Evolutionary conservation across 2,113 vertebrate genomes (phyloP), one percentile per base, ranked within the genome.

Genomic region (Circaetus cinerascens): DNA sequence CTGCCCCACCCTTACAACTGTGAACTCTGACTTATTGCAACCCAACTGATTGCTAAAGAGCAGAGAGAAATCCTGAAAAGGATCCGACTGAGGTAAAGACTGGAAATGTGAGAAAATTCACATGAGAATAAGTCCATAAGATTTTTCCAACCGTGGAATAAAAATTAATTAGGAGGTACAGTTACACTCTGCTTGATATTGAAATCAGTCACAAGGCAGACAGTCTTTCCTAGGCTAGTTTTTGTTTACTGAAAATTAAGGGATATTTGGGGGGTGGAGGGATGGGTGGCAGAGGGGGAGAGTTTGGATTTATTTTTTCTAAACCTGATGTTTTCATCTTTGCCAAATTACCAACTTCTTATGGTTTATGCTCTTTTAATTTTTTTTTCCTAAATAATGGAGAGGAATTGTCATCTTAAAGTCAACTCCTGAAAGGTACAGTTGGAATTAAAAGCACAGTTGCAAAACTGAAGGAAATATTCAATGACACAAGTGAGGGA

Each of bases 201-300:
- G 43, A 45, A 64, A 63, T 72, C 5, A 55, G 13, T 40, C n/a
- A 7, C 2, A 2, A 75, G 62, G 34, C 1, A 66, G 45, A 36
- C 5, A 55, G 34, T 15, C 22, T 74, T 74, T 81, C 34, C 40
- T 16, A 4, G 8, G 23, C 32, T 63, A 5, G 7, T 5, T 59
- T 76, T 51, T 41, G 4, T 13, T 55, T 59, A 8, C 8, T 56
- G 48, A 66, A 56, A 14, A 46, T 7, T 15, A 50, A 73, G 12
- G 25, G 43, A 27, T 77, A 13, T 63, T 51, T 5, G 48, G 48
- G 25, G 13, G 48, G 21, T 6, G 46, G 45, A 2, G 45, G 46
- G 46, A 45, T 20, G 41, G 9, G 5, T 2, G 3, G 12, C 2
- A 63, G 13, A 15, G 3, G 2, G 11, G 7, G 5, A 50, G 29